Evolutionary conservation across 2,888 invertebrate species (phyloP), one percentile per base, ranked within the genome.

Genomic region (Leptura quadrifasciata): DNA sequence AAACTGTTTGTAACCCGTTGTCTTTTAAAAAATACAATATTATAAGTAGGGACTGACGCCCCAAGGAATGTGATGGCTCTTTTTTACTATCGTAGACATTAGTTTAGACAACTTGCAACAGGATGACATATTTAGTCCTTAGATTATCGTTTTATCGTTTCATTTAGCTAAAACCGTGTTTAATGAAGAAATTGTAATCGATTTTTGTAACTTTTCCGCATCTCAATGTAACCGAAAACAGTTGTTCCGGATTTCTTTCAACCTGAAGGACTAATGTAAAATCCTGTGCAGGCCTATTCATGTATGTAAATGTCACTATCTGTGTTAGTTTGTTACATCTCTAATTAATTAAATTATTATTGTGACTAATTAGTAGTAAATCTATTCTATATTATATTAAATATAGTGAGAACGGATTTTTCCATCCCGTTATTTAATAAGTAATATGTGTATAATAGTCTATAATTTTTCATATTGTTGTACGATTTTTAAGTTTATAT

Each of bases 391-490:
- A 78, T 73, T 72, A 75, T 71, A 74, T 91, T 91, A 83, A 84
- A 84, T 85, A 91, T 92, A 93, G 92, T 91, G 91, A 92, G 91
- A 91, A 92, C 91, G 93, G 92, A 91, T 89, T 90, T 92, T 92
- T 93, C 92, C 92, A 92, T 90, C 91, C 91, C 92, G 92, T 93
- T 92, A 88, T 89, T 91, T 91, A 92, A 88, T 85, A 86, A 85
- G 85, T 85, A 86, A 89, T 90, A 89, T 89, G 90, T 91, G 91
- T 91, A 91, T 90, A 90, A 94, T 94, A 94, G 93, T 93, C 93
- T 94, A 94, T 94, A 94, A 94, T 94, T 94, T 94, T 94, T 94
- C 94, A 94, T 94, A 94, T 94, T 94, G 94, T 94, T 94, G 94
- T 94, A 94, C 93, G 93, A 91, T 94, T 94, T 94, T 94, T 94